Base-by-base conservation (phyloP, 2,888 invertebrate genomes). In the Dicyrtoma fusca region DNA sequence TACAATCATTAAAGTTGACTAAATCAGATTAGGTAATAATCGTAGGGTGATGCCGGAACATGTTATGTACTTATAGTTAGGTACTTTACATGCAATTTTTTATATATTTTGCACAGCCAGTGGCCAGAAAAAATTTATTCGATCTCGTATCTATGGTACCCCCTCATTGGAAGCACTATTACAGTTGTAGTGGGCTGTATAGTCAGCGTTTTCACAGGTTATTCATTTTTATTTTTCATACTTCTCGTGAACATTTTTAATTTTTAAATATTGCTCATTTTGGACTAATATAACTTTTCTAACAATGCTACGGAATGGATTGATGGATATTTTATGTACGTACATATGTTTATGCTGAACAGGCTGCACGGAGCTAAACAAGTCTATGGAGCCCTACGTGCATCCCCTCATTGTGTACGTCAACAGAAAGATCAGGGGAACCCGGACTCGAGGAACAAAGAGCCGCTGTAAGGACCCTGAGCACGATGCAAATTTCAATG, bases 111-210 rank as follows among this genome's bases (percentile, higher is more conserved):
- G 13, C 44, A n/a, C n/a, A 77, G 75, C 11, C 76, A 75, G n/a
- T 79, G 78, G 80, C 78, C 78, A 1, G 68, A 73, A 25, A 80
- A 79, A 66, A 68, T 80, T 6, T 79, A 76, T 49, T 68, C 77
- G 26, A 49, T 80, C 2, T 79, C 79, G 0, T 79, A 79, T 51
- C 71, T 79, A 0, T 69, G 76, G 5, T 80, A 80, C 45, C 73
- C 80, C 0, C 47, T 78, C 4, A 74, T 77, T 23, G 78, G 77
- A 11, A 69, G 70, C 0, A 8, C 55, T 0, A 62, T 77, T 6
- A 74, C 79, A 1, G 76, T 80, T 14, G 19, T 75, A 11, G 74
- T 78, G 6, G 80, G 79, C 10, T 55, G 73, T 13, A 1, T 77
- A 4, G 68, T 78, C 25, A 77, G 78, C 34, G 62, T 77, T 1